Percentiles rank a stretch among this genome's conserved stretches.
Evolutionary conservation across 2,113 vertebrate genomes (phyloP).

Genomic region (Struthio camelus): DNA sequence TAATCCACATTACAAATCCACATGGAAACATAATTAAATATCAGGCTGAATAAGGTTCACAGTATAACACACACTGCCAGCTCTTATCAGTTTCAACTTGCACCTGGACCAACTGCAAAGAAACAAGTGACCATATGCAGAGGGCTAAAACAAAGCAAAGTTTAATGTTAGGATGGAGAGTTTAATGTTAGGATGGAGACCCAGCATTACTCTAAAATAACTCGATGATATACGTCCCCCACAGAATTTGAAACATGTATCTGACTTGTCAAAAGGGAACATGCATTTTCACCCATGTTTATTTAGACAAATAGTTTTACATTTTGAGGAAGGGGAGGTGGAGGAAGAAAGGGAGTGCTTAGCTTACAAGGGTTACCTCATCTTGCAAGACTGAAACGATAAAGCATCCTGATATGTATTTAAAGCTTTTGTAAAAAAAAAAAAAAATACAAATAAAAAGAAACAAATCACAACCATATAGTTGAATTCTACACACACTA

Average conservation of each 20-base stretch:
- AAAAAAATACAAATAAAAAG: too few species aligned
- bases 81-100: slow-evolving; percentile 40
- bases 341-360: not conserved
- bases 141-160: slow-evolving; percentile 10
- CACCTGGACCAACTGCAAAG: slow-evolving; percentile 8
- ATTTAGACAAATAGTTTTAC: not conserved
- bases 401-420: not conserved
- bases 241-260: slow-evolving; percentile 23
- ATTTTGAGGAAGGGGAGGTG: not conserved
- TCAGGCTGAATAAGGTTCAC: slow-evolving; percentile 63
- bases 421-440: not conserved
- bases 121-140: not conserved
- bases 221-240: not conserved
- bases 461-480: not conserved
- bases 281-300: too few species aligned
- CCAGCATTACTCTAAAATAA: not conserved
- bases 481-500: fast-evolving
- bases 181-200: too few species aligned
- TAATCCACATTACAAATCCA: slow-evolving; percentile 84
- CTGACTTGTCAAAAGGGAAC: too few species aligned
- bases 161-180: too few species aligned
- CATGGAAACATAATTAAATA: slow-evolving; percentile 76
- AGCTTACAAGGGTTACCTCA: too few species aligned
- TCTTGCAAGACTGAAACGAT: not conserved
- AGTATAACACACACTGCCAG: slow-evolving; percentile 56